A percentile compares a stretch with the other conserved stretches of the same genome.
Evolutionary conservation across 2,113 vertebrate genomes (phyloP).

Genomic region (Pipa parva): DNA sequence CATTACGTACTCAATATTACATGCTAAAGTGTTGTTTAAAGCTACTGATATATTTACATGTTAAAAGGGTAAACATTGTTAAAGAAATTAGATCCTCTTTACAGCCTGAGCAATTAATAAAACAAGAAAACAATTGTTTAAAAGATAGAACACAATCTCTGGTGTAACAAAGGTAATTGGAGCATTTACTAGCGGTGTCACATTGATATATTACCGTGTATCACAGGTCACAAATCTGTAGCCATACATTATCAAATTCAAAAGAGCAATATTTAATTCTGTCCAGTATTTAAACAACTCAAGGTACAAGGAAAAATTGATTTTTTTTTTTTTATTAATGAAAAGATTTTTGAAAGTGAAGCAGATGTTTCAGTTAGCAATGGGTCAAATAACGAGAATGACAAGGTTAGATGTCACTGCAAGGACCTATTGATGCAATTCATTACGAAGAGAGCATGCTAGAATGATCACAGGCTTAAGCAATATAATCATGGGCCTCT

Average conservation of each 20-base stretch:
- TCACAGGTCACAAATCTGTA: conserved; percentile 92
- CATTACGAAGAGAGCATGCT: conserved; percentile 86
- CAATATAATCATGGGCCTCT: conserved; percentile 83
- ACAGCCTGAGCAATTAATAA: conserved; percentile 22
- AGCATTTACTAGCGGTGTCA: conserved; percentile 87
- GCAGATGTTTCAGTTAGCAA: conserved; percentile 77
- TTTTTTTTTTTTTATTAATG: conserved; percentile 57
- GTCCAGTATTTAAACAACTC: conserved; percentile 78
- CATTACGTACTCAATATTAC: not conserved
- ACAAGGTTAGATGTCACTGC: conserved; percentile 72
- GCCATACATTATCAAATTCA: conserved; percentile 99
- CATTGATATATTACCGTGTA: conserved; percentile 89
- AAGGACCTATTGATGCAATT: conserved; percentile 75
- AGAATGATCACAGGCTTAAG: conserved; percentile 89
- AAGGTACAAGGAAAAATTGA: conserved; percentile 65
- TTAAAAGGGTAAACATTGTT: not conserved
- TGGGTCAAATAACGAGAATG: conserved; percentile 87
- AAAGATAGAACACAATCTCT: conserved; percentile 60
- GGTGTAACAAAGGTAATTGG: conserved; percentile 75
- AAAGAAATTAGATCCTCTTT: not conserved
- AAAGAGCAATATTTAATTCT: conserved; percentile 84
- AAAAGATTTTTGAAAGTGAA: conserved; percentile 58
- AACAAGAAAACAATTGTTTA: conserved; percentile 57
- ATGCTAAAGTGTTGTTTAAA: not conserved
- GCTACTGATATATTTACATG: not conserved